Evolutionary conservation across 2,888 invertebrate genomes (phyloP).

Genomic region (Xanthostigma xanthostigma): DNA sequence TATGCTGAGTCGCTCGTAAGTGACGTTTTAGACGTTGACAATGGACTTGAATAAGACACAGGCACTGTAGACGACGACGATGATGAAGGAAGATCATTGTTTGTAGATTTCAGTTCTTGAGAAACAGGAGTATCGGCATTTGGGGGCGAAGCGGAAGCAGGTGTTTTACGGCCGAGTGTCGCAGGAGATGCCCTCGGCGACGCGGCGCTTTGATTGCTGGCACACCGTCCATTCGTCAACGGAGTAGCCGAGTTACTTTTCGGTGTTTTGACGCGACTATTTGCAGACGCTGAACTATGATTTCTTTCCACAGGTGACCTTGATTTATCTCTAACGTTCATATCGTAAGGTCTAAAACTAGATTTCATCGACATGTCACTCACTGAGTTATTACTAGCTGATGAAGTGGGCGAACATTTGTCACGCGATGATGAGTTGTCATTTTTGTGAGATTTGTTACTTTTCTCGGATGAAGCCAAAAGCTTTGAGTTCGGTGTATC

Average conservation of each 20-base stretch:
- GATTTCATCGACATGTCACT: constrained; percentile 32
- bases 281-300: constrained; percentile 22
- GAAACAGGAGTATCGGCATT: constrained; percentile 28
- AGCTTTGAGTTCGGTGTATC: constrained; percentile 70
- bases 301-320: constrained; percentile 52
- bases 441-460: constrained; percentile 36
- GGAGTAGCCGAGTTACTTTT: constrained; percentile 37
- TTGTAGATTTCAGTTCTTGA: constrained; percentile 16
- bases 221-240: constrained; percentile 39
- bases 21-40: constrained; percentile 39
- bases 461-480: constrained; percentile 58
- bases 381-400: constrained; percentile 31
- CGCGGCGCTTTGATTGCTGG: constrained; percentile 64
- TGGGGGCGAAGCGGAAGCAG: constrained; percentile 36
- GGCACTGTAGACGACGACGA: too few relatives aligned
- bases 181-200: constrained; percentile 45
- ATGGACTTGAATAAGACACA: constrained; percentile 28
- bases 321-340: constrained; percentile 49
- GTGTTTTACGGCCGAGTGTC: constrained; percentile 36
- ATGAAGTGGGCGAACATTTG: constrained; percentile 36
- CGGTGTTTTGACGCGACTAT: constrained; percentile 40
- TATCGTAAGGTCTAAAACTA: constrained; percentile 66
- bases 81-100: too few relatives aligned
- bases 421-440: constrained; percentile 33
- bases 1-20: constrained; percentile 49